Evolutionary conservation across 92 coral and sea anemone genomes (phyloP).

Genomic region (Anthopleura xanthogrammica): DNA sequence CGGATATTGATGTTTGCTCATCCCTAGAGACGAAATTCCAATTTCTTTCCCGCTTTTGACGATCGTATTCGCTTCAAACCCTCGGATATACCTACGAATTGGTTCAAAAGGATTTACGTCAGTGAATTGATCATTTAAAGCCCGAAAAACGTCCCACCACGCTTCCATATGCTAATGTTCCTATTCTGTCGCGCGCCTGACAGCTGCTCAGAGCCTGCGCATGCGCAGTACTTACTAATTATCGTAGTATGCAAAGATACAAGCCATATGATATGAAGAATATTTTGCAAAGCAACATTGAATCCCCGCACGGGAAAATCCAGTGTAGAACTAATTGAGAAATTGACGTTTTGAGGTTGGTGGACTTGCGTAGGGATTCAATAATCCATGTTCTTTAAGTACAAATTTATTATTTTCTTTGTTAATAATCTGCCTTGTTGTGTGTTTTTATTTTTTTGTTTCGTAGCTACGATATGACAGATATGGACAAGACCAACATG

Average conservation of each 20-base stretch:
- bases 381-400: too few species aligned
- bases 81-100: background rate
- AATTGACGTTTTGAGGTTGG: background rate
- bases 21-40: background rate
- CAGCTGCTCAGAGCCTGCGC: background rate
- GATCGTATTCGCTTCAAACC: background rate
- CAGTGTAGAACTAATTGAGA: background rate
- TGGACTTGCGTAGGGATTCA: background rate
- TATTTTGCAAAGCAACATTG: background rate
- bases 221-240: background rate
- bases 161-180: background rate
- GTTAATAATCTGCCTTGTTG: background rate
- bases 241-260: slow-evolving; percentile 3
- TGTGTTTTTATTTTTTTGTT: background rate
- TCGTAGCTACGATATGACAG: slow-evolving; percentile 6
- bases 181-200: background rate
- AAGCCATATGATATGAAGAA: background rate
- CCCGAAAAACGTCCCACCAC: background rate
- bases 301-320: background rate
- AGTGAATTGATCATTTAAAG: background rate
- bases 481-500: background rate
- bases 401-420: too few species aligned
- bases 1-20: background rate
- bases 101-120: background rate
- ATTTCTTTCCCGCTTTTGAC: background rate